These are phyloP conservation scores for Aleiodes testaceus DNA, from an alignment of 2,888 invertebrate species.

Conservation along the genomic window DNA sequence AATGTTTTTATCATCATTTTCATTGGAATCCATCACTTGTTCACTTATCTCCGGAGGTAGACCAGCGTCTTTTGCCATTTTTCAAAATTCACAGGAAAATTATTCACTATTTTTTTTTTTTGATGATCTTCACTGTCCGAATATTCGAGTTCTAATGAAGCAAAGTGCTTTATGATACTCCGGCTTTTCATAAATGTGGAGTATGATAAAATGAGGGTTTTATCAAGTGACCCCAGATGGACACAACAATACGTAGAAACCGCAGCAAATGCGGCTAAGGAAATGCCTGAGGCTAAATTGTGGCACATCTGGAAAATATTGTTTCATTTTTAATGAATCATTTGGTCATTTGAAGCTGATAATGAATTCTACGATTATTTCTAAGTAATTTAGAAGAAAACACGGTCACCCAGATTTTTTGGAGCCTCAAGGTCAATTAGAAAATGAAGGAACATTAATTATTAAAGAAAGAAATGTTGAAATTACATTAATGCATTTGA, in stretches of 20 bases:
- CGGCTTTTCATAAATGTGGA: slow-evolving; percentile 1
- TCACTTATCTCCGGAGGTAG: slow-evolving; percentile 7
- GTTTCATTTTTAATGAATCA: not conserved
- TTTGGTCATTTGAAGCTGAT: not conserved
- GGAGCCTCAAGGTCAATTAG: too few relatives aligned
- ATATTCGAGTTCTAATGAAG: slow-evolving; percentile 32
- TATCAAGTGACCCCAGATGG: slow-evolving; percentile 39
- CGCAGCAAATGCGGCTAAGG: slow-evolving; percentile 48
- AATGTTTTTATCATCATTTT: not conserved
- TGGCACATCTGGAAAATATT: not conserved
- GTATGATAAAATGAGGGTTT: slow-evolving; percentile 39
- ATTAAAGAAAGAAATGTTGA: too few relatives aligned
- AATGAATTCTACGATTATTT: too few relatives aligned
- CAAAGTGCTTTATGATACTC: slow-evolving; percentile 11
- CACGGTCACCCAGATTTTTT: too few relatives aligned
- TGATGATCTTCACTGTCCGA: too few relatives aligned
- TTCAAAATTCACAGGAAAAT: not conserved
- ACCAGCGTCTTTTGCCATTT: slow-evolving; percentile 24
- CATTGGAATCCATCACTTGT: slow-evolving; percentile 21
- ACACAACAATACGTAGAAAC: slow-evolving; percentile 33
- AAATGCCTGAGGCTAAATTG: slow-evolving; percentile 43
- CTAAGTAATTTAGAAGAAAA: too few relatives aligned
- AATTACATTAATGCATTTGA: too few relatives aligned
- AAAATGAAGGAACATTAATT: too few relatives aligned
- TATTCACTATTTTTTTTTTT: not conserved